Base-by-base conservation (phyloP, 2,113 vertebrate species). In the Otis tarda region DNA sequence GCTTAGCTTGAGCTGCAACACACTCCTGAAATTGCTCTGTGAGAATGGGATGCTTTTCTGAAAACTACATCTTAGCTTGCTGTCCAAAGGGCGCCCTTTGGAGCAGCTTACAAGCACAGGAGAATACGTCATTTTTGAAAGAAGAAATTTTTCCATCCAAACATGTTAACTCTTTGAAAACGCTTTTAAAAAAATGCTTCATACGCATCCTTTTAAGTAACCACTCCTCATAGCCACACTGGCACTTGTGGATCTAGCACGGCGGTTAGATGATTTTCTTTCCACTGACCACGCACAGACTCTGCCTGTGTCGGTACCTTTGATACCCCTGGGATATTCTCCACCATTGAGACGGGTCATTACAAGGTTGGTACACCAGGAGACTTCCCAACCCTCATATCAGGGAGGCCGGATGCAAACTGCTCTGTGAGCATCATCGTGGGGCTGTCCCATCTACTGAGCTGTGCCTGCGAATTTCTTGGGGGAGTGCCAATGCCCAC, bases 311-410 rank as follows among this genome's bases (percentile, higher is more conserved):
- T 31, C 1, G 1, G 37, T 30, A 22, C 28, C 47, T 77, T 19
- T 55, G 56, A 35, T 9, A 22, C 31, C 18, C 45, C 60, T 15
- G 37, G 61, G 53, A 60, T 16, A 16, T 53, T 68, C 45, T 47
- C 53, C 47, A 14, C 39, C 10, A 1, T 1, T 28, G 39, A 47
- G 45, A 52, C 1, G 2, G 6, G 33, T 68, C 3, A 0, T 37
- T 37, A 5, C 0, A 5, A 33, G 18, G 27, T 43, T 2, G 0
- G 4, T 13, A 3, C 21, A 21, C 20, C 19, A 5, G 39, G 39
- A 25, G 47, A 37, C 19, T 30, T 45, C 55, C 28, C 39, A 47
- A 4, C 52, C 17, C 52, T 50, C 20, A 0, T 11, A 5, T 9
- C 43, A 14, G 14, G 35, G 43, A 19, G 50, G 35, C 60, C 15